Conservation (phyloP, 2,888 invertebrate species). For the Trachelus troglodyta region DNA sequence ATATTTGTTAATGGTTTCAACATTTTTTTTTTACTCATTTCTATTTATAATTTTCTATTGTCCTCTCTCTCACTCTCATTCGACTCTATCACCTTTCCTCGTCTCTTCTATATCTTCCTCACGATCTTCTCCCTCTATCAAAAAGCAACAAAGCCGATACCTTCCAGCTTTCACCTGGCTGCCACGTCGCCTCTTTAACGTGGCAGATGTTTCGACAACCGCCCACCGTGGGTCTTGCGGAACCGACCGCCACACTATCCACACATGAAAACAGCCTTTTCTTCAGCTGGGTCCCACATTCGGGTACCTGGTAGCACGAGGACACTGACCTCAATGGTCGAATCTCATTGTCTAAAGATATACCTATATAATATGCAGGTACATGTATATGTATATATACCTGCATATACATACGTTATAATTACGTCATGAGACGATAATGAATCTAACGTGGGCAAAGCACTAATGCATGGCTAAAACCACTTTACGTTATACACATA, state of each 20-base stretch:
- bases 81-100: neutral
- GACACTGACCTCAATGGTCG: neutral
- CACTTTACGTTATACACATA: neutral
- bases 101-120: neutral
- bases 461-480: neutral
- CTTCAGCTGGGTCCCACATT: neutral
- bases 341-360: neutral
- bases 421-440: neutral
- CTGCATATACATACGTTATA: neutral
- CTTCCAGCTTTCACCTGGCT: slow-evolving; percentile 3
- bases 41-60: too few relatives aligned
- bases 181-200: neutral
- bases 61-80: neutral
- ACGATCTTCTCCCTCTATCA: neutral
- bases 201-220: slow-evolving; percentile 8
- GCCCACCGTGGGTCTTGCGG: neutral
- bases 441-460: neutral
- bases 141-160: neutral
- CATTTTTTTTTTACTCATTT: too few relatives aligned
- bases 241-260: neutral
- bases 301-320: neutral
- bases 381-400: neutral
- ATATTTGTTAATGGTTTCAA: too few relatives aligned
- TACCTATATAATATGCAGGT: neutral
- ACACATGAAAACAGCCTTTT: slow-evolving; percentile 3